Evolutionary conservation across 2,888 invertebrate genomes (phyloP), one percentile per base, ranked within the genome.

Genomic region (Scelioninae gen. 2): DNA sequence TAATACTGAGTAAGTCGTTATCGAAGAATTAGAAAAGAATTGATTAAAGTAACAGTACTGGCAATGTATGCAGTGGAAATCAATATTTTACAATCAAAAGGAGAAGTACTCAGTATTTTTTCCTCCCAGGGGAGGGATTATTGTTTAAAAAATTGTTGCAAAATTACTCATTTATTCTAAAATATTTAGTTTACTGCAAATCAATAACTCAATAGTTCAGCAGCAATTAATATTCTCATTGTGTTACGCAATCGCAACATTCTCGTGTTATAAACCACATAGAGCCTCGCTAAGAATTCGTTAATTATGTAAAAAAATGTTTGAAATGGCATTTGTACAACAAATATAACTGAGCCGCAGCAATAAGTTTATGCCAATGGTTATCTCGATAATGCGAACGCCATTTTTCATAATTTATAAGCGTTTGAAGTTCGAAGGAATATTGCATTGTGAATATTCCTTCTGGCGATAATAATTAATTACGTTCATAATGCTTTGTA

Each of bases 381-480:
- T 58, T 65, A 61, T 65, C 65, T 60, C 33, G 65, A 46, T 61
- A 72, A 61, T 48, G 48, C 53, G 53, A 48, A 58, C 60, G 53
- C 46, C 52, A 65, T 72, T 72, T 72, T 72, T 67, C 60, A 73
- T 67, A 61, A 67, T 57, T 67, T 57, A 73, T 53, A 55, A 67
- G 37, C 41, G 55, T 37, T 67, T 48, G 43, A 25, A 55, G 39
- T 52, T 52, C 28, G 31, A 65, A 41, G 19, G 39, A 60, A 46
- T 48, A 39, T 25, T 46, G 67, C 48, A 65, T 65, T 71, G 65
- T 60, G 39, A 35, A 63, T 60, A 45, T 58, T 25, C 58, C 60
- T 65, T 46, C 65, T 37, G 60, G 65, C 71, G 46, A 64, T 70
- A 55, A 45, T 70, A 70, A 70, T 70, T 70, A 70, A 70, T 70